phyloP scores from a whole-genome alignment of 64 coral and sea anemone species.

The Pocillopora damicornis region DNA sequence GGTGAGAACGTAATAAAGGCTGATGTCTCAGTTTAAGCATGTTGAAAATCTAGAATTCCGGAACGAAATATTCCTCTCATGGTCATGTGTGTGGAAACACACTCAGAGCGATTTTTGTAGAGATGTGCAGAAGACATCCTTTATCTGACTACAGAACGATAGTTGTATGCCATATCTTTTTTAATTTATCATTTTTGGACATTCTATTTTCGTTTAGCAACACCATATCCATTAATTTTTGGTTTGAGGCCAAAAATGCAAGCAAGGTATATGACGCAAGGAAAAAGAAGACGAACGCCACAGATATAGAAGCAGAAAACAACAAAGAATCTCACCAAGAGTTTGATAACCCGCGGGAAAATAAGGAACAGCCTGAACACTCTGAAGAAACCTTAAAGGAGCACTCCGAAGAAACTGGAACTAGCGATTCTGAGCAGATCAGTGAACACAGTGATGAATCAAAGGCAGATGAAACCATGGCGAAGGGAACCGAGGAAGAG shows the following conservation, averaged over 20 bases:
- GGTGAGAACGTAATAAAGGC: slow-evolving; percentile 24
- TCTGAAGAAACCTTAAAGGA: not conserved
- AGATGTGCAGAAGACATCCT: too few species aligned
- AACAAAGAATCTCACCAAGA: not conserved
- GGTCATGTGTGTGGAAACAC: too few species aligned
- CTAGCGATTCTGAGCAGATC: not conserved
- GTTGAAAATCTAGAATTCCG: too few species aligned
- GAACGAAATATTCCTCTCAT: too few species aligned
- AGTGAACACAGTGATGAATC: not conserved
- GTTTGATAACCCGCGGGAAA: not conserved
- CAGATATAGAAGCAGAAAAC: not conserved
- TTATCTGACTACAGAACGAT: too few species aligned
- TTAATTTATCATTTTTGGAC: not conserved
- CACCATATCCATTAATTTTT: slow-evolving; percentile 58
- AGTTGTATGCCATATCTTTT: not conserved
- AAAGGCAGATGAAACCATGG: not conserved
- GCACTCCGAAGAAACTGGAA: not conserved
- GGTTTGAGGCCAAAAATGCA: slow-evolving; percentile 36
- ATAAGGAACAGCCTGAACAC: not conserved
- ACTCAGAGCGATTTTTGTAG: too few species aligned
- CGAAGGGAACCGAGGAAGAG: not conserved
- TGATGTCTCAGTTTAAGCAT: too few species aligned
- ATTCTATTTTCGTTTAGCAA: slow-evolving; percentile 20
- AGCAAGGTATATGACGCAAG: not conserved
- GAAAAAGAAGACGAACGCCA: not conserved